Conservation (phyloP, 2,113 vertebrate species). For the Pterocles burchelli region DNA sequence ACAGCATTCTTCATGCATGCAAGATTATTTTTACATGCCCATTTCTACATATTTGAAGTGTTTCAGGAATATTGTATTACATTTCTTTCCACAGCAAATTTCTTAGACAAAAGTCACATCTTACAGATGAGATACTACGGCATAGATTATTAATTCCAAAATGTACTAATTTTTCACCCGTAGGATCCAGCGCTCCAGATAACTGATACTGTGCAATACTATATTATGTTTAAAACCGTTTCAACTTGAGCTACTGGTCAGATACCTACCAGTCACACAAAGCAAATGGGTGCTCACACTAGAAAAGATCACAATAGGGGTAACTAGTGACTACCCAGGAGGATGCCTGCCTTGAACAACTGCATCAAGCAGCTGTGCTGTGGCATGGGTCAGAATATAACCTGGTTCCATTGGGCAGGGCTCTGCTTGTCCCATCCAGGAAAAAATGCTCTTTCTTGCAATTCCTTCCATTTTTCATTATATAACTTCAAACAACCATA, state of each 20-base stretch:
- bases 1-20: neutral
- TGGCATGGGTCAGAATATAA: neutral
- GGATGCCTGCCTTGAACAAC: neutral
- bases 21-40: neutral
- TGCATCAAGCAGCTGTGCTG: accelerated
- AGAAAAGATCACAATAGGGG: neutral
- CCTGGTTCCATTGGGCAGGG: neutral
- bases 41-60: neutral
- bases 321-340: neutral
- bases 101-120: neutral
- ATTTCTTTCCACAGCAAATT: neutral
- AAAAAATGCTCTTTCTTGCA: neutral
- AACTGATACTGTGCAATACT: accelerated
- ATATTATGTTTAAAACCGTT: neutral
- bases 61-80: neutral
- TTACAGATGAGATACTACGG: neutral
- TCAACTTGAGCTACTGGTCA: neutral
- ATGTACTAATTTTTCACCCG: neutral
- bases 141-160: neutral
- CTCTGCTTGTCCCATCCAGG: neutral
- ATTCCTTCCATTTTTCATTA: neutral
- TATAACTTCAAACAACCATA: neutral
- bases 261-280: neutral
- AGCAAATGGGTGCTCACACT: neutral
- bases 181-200: neutral